A percentile compares a stretch with the other conserved stretches of the same genome.
phyloP scores from a whole-genome alignment of 2,797 vertebrate species.

The Oophaga sylvatica region DNA sequence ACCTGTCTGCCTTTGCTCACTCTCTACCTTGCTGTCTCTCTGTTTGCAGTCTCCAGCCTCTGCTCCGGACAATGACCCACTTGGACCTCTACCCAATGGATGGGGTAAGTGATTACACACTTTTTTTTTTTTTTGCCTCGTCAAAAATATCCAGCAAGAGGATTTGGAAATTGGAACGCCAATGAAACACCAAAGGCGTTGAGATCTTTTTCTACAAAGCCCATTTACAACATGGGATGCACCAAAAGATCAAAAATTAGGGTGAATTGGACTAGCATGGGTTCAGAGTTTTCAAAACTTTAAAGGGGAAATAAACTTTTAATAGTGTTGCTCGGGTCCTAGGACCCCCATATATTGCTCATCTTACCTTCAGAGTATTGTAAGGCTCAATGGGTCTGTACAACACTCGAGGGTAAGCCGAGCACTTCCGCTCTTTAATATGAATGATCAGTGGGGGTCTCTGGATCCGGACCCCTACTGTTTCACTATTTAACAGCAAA shows the following conservation, averaged over 20 bases:
- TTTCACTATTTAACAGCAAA: background rate
- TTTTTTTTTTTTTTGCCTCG: no score
- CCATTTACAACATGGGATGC: background rate
- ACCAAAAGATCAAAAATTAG: background rate
- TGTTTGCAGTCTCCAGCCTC: constrained; percentile 84
- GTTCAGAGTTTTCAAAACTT: no score
- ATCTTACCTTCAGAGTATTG: no score
- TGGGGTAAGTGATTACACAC: constrained; percentile 87
- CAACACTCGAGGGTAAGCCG: no score
- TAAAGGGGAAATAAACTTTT: no score
- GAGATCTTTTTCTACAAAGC: background rate
- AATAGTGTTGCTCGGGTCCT: no score
- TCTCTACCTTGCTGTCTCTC: constrained; percentile 45
- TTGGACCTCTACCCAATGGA: constrained; percentile 90
- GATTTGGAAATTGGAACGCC: background rate
- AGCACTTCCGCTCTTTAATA: no score
- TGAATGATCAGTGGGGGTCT: no score
- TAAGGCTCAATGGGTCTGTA: no score
- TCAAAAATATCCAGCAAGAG: no score
- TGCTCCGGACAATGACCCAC: constrained; percentile 90
- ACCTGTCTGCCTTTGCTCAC: constrained; percentile 48
- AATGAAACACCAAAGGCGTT: background rate
- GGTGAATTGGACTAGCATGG: background rate
- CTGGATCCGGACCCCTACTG: no score
- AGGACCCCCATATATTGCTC: no score